Base-by-base conservation (phyloP, 2,888 invertebrate species). In the Rhagonycha fulva region DNA sequence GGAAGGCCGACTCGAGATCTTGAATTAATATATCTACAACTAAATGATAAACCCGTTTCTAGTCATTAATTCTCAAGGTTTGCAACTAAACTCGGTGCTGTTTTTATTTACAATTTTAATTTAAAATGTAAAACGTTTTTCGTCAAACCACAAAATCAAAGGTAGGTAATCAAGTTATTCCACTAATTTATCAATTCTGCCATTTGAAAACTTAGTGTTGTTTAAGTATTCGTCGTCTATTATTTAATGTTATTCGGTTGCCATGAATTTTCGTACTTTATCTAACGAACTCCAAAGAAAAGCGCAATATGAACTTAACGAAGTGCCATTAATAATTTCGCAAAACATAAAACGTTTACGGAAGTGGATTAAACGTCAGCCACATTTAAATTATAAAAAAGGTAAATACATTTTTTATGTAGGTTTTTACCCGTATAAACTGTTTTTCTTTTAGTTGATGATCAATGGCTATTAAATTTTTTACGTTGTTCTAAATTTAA, bases 361-460 rank as follows among this genome's bases (percentile, higher is more conserved):
- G 81, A 89, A 90, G 30, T 92, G 92, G 92, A 82, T 91, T n/a
- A 85, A 86, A 3, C 90, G 90, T 81, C 91, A 91, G 81, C 89
- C 90, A 0, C 90, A 92, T 83, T 83, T 92, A 26, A 88, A 85
- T 80, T 66, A 90, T 90, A 11, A 89, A 28, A 68, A n/a, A 68
- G 68, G 30, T 68, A 68, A 14, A 14, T 28, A 28, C n/a, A 47
- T 47, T n/a, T 47, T 47, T 47, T n/a, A 47, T 47, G 47, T 47
- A n/a, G 2, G 11, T 47, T 9, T 2, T 47, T 47, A 32, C n/a
- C 47, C 9, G 7, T 47, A 47, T n/a, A 47, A 47, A 47, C n/a
- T 12, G 47, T 47, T 26, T 4, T 28, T 30, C 3, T 62, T 63
- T 81, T 87, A 87, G 70, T 84, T 89, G 91, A 88, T 81, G 89